Conservation (phyloP, 2,113 vertebrate genomes). For the Damaliscus lunatus region DNA sequence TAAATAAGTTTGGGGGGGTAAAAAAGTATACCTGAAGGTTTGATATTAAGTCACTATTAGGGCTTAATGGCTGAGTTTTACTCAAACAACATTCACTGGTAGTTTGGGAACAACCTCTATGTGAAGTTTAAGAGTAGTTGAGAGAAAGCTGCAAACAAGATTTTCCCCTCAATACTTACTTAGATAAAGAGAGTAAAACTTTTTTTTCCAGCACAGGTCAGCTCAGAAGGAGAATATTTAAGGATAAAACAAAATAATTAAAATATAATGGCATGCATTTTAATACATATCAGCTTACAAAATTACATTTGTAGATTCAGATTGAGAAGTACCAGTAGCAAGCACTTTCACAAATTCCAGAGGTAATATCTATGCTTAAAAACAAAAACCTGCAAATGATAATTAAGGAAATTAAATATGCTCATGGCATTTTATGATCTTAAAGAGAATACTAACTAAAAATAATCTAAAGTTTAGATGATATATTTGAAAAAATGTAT, state of each 20-base stretch:
- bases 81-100: not conserved
- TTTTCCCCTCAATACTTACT: not conserved
- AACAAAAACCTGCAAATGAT: not conserved
- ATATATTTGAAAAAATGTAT: not conserved
- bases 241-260: not conserved
- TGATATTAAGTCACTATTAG: not conserved
- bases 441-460: not conserved
- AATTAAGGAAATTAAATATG: not conserved
- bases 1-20: fast-evolving
- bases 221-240: not conserved
- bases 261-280: not conserved
- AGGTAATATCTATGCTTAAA: not conserved
- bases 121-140: not conserved
- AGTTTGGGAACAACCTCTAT: not conserved
- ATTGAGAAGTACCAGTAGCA: not conserved
- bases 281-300: not conserved
- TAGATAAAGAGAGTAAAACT: not conserved
- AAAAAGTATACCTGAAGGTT: not conserved
- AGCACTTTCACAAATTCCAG: not conserved
- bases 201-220: not conserved
- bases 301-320: not conserved
- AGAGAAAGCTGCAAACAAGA: not conserved
- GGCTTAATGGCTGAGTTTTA: not conserved
- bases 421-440: not conserved
- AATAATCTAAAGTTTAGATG: not conserved